Percentiles rank a stretch among this genome's conserved stretches.
Evolutionary conservation across 2,113 vertebrate genomes (phyloP).

Genomic region (Cromileptes altivelis): DNA sequence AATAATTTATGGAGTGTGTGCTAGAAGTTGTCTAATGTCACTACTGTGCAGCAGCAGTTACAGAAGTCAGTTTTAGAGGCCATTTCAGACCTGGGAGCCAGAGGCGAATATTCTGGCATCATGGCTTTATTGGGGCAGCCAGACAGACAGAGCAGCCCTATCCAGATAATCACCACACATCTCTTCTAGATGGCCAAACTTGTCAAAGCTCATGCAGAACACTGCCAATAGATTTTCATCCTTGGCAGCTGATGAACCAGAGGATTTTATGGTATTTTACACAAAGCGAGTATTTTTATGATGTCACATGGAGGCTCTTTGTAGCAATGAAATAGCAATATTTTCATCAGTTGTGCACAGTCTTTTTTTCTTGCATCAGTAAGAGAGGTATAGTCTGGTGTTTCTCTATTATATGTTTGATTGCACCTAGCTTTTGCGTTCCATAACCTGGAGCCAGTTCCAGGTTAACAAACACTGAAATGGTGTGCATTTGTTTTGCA

Average conservation of each 20-base stretch:
- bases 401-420: neutral
- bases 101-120: conserved; percentile 73
- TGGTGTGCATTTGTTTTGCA: conserved; percentile 5
- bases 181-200: conserved; percentile 75
- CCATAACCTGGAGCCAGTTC: neutral
- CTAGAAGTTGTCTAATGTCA: conserved; percentile 57
- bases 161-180: conserved; percentile 81
- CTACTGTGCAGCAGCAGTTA: conserved; percentile 53
- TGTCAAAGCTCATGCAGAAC: conserved; percentile 73
- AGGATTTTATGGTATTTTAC: conserved; percentile 72
- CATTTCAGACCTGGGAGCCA: conserved; percentile 64
- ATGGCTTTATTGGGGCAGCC: conserved; percentile 67
- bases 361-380: conserved; percentile 29
- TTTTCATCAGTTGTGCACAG: conserved; percentile 42
- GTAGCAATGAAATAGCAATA: conserved; percentile 40
- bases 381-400: neutral
- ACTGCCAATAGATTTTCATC: conserved; percentile 76
- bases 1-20: conserved; percentile 46
- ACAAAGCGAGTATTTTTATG: conserved; percentile 38
- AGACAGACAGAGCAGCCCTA: conserved; percentile 73
- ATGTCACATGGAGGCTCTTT: conserved; percentile 29
- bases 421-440: neutral
- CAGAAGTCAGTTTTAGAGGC: conserved; percentile 68
- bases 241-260: conserved; percentile 71
- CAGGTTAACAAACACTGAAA: neutral